phyloP scores from a whole-genome alignment of 2,113 vertebrate genomes.

The Erythrocebus patas region DNA sequence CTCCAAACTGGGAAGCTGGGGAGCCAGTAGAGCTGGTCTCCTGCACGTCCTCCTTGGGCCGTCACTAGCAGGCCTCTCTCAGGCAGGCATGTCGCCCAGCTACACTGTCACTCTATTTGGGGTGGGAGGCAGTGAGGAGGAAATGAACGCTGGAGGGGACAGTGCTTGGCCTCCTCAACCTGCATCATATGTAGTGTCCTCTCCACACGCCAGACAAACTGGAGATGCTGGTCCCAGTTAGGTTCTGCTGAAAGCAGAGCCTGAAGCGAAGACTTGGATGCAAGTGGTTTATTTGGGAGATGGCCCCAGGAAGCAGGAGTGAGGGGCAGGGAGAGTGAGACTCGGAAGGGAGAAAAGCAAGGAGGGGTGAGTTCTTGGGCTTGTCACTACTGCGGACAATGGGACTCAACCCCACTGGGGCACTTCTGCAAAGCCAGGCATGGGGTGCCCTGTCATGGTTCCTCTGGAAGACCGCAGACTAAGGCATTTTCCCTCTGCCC shows the following conservation, averaged over 20 bases:
- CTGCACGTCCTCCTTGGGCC: too few species aligned
- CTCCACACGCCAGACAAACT: neutral
- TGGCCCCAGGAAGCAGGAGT: neutral
- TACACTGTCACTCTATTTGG: accelerated
- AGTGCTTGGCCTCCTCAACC: neutral
- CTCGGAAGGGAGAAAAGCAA: neutral
- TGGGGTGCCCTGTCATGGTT: accelerated
- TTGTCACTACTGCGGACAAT: neutral
- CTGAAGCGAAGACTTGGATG: neutral
- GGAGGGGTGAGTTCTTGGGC: accelerated
- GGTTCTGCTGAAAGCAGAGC: neutral
- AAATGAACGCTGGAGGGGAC: neutral
- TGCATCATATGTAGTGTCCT: accelerated
- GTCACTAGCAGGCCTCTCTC: neutral
- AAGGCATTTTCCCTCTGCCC: neutral
- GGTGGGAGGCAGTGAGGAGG: neutral
- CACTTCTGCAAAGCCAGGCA: neutral
- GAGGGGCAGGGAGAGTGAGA: neutral
- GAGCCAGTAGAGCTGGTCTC: neutral
- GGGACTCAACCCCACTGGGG: accelerated
- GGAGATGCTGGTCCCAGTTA: accelerated
- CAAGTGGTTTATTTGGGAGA: too few species aligned
- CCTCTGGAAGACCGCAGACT: neutral
- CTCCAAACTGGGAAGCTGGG: neutral
- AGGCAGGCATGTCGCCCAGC: neutral